phyloP scores from a whole-genome alignment of 2,113 vertebrate genomes.

The Illadopsis cleaveri region DNA sequence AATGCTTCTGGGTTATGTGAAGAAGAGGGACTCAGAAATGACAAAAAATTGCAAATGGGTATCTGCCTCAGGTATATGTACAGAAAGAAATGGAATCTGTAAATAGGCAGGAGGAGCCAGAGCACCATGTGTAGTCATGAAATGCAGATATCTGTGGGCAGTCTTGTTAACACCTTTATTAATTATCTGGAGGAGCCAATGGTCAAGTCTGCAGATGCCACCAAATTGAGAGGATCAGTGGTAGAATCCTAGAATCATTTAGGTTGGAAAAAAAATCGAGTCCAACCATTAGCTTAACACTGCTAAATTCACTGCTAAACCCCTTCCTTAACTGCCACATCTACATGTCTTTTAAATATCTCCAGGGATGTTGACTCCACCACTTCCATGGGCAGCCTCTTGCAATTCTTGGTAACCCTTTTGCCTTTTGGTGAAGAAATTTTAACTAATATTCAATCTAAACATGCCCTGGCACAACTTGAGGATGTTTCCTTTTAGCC shows the following conservation, averaged over 20 bases:
- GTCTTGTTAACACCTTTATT: neutral
- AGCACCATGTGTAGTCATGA: neutral
- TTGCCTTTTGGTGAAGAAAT: neutral
- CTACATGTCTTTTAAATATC: neutral
- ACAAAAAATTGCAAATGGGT: neutral
- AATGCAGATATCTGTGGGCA: neutral
- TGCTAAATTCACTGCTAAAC: neutral
- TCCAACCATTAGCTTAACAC: neutral
- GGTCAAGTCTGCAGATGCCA: neutral
- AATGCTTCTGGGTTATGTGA: neutral
- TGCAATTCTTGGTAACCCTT: neutral
- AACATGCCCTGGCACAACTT: neutral
- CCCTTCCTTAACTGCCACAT: neutral
- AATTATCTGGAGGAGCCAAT: neutral
- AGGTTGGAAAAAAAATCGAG: neutral
- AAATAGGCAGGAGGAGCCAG: neutral
- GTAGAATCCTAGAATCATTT: neutral
- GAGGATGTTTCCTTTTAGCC: neutral
- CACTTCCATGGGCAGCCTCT: neutral
- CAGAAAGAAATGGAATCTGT: neutral
- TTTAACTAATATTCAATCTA: neutral
- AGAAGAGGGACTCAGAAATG: neutral
- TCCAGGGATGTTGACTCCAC: neutral
- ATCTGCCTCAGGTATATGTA: neutral
- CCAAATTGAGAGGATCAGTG: neutral